phyloP scores from a whole-genome alignment of 2,797 vertebrate genomes.

The Xerus rutilus region DNA sequence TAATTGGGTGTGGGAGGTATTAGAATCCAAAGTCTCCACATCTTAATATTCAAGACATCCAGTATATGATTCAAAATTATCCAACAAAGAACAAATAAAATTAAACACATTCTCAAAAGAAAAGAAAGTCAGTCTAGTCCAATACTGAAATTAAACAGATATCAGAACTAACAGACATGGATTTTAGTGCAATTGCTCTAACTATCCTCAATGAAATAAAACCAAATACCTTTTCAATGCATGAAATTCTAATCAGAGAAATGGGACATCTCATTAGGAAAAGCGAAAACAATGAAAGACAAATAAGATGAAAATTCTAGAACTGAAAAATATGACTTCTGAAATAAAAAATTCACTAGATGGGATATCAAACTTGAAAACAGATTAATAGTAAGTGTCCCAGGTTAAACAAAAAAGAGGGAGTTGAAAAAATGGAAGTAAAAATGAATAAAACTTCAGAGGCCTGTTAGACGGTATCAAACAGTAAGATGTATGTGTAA shows the following conservation, averaged over 20 bases:
- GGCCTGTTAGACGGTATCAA: not conserved
- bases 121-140: not conserved
- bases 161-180: not conserved
- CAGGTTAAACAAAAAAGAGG: not conserved
- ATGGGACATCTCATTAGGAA: not conserved
- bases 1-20: not conserved
- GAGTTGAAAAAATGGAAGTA: not conserved
- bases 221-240: not conserved
- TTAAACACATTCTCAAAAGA: slow-evolving; percentile 57
- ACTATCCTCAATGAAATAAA: slow-evolving; percentile 12
- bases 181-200: not conserved
- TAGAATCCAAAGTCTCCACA: slow-evolving; percentile 19
- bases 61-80: slow-evolving; percentile 36
- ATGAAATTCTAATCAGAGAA: slow-evolving; percentile 45
- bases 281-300: not conserved
- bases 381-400: not conserved
- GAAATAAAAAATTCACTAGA: slow-evolving; percentile 21
- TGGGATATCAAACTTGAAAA: not conserved
- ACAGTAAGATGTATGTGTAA: not conserved
- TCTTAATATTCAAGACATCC: slow-evolving; percentile 18
- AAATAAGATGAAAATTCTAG: not conserved
- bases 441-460: not conserved
- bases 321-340: slow-evolving; percentile 7
- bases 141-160: slow-evolving; percentile 47
- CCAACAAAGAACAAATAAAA: slow-evolving; percentile 46